Conservation (phyloP, 1,140 invertebrate genomes). For the Mesaphorura yosii region DNA sequence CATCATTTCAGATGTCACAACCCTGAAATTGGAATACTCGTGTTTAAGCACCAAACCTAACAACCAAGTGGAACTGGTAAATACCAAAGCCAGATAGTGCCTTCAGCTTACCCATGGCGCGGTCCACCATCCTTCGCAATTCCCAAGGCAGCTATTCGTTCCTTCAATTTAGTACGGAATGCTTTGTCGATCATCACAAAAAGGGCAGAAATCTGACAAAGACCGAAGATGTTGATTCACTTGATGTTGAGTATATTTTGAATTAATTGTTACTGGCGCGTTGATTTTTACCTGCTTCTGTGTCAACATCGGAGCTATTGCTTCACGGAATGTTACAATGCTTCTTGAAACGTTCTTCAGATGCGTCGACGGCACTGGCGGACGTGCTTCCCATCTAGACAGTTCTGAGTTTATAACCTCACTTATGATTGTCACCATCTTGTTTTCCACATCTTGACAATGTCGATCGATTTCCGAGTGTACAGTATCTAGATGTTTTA, state of each 20-base stretch:
- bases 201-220: slow-evolving; percentile 20
- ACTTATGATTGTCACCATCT: slow-evolving; percentile 78
- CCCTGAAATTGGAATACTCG: slow-evolving; percentile 41
- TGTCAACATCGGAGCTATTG: slow-evolving; percentile 22
- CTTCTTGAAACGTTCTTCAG: slow-evolving; percentile 73
- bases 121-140: slow-evolving; percentile 88
- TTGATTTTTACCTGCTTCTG: slow-evolving; percentile 27
- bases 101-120: slow-evolving; percentile 63
- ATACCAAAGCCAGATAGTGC: slow-evolving; percentile 1
- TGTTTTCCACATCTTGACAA: slow-evolving; percentile 78
- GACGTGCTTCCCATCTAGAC: slow-evolving; percentile 77
- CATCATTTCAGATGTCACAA: slow-evolving; percentile 87
- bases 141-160: slow-evolving; percentile 50
- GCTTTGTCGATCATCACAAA: slow-evolving; percentile 26
- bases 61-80: not conserved
- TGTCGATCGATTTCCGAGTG: slow-evolving; percentile 70
- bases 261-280: too few species aligned
- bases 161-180: slow-evolving; percentile 28
- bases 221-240: not conserved
- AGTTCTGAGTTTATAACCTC: slow-evolving; percentile 65
- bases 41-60: slow-evolving; percentile 14
- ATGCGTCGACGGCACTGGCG: slow-evolving; percentile 83
- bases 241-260: too few species aligned
- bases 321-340: slow-evolving; percentile 29
- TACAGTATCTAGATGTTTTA: slow-evolving; percentile 29